Conservation (phyloP, 2,888 invertebrate species). For the Limnephilus lunatus region DNA sequence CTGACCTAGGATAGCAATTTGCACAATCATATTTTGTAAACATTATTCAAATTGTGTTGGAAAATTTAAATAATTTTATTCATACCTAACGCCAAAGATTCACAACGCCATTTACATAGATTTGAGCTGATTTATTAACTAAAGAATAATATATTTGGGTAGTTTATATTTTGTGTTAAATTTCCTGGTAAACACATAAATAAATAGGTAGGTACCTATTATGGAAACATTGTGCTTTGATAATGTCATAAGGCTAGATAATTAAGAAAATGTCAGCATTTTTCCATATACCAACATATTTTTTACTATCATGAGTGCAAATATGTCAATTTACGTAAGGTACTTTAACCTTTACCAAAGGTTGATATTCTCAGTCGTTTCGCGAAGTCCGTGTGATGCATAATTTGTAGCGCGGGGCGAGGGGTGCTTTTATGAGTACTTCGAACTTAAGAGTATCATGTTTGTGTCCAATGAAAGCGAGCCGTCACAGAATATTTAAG, state of each 20-base stretch:
- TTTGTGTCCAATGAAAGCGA: background rate
- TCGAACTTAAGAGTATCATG: background rate
- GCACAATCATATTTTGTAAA: background rate
- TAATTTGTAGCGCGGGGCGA: background rate
- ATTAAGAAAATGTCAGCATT: constrained; percentile 9
- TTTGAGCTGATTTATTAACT: background rate
- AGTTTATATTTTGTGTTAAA: background rate
- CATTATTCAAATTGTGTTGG: constrained; percentile 14
- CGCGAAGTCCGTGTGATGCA: background rate
- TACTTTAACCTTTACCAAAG: constrained; percentile 22
- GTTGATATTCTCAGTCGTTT: constrained; percentile 14
- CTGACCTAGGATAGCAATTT: constrained; percentile 33
- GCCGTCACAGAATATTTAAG: background rate
- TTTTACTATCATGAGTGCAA: background rate
- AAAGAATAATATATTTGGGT: background rate
- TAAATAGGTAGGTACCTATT: background rate
- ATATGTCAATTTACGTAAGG: constrained; percentile 31
- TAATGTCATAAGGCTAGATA: background rate
- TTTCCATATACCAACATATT: background rate
- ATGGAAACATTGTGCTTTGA: background rate
- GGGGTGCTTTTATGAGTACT: constrained; percentile 8
- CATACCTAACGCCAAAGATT: background rate
- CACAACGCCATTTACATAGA: background rate
- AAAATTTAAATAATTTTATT: background rate
- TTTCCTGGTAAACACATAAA: background rate